Evolutionary conservation across 2,888 invertebrate genomes (phyloP).

Genomic region (Tenthredo notha): DNA sequence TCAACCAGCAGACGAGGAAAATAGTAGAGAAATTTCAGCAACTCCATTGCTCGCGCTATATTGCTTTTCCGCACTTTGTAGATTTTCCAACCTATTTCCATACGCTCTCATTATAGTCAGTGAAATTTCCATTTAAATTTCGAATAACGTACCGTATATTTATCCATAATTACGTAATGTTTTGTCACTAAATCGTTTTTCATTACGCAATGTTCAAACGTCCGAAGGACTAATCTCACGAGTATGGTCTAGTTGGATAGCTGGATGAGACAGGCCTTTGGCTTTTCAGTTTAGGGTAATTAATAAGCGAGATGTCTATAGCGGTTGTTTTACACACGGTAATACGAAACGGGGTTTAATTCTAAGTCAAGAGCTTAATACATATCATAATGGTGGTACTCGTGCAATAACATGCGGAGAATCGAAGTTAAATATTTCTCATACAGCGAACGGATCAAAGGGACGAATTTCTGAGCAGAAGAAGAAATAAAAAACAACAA

Average conservation of each 20-base stretch:
- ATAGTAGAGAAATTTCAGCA: not conserved
- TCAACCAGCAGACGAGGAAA: too few species aligned
- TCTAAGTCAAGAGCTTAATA: not conserved
- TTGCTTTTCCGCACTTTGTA: not conserved
- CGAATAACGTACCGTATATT: not conserved
- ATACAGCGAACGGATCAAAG: not conserved
- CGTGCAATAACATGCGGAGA: not conserved
- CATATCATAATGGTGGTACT: not conserved
- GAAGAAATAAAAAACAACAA: not conserved
- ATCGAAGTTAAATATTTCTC: constrained; percentile 30
- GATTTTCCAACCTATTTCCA: not conserved
- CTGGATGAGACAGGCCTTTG: not conserved
- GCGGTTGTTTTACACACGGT: not conserved
- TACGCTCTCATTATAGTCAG: too few species aligned
- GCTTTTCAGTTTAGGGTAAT: not conserved
- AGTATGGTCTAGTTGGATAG: not conserved
- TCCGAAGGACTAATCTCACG: not conserved
- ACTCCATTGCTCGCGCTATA: too few species aligned
- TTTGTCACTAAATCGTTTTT: not conserved
- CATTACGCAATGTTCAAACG: not conserved
- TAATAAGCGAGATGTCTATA: not conserved
- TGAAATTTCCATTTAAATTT: not conserved
- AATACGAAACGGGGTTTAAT: not conserved
- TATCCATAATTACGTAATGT: not conserved
- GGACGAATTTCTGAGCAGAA: not conserved